Evolutionary conservation across 1,140 invertebrate species (phyloP).

Genomic region (Heliothis virescens): DNA sequence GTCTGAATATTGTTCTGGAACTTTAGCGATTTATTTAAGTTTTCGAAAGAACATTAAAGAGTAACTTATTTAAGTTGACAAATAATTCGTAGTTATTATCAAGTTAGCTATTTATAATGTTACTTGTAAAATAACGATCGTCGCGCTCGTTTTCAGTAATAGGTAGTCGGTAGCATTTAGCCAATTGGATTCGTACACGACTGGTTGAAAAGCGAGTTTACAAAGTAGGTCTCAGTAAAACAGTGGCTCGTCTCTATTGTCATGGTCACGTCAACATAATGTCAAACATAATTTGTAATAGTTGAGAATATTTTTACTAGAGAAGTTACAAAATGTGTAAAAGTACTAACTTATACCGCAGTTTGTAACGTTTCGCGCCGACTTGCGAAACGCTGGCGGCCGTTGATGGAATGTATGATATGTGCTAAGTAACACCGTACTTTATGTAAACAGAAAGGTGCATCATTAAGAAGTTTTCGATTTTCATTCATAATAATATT

Average conservation of each 20-base stretch:
- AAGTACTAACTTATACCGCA: constrained; percentile 38
- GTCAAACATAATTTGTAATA: constrained; percentile 48
- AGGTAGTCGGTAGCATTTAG: constrained; percentile 5
- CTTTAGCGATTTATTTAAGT: constrained; percentile 11
- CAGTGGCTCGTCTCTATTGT: constrained; percentile 43
- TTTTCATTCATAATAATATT: constrained; percentile 10
- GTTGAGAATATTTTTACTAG: constrained; percentile 43
- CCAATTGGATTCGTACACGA: neutral
- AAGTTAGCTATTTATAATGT: neutral
- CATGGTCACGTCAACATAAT: constrained; percentile 41
- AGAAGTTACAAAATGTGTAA: constrained; percentile 40
- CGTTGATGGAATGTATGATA: constrained; percentile 45
- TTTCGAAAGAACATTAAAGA: neutral
- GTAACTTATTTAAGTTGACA: constrained; percentile 4
- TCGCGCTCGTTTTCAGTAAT: neutral
- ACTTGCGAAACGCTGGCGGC: constrained; percentile 35
- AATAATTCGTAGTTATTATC: neutral
- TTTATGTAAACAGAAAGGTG: constrained; percentile 41
- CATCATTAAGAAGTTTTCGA: constrained; percentile 24
- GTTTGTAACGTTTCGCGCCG: constrained; percentile 44
- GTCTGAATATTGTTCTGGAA: neutral
- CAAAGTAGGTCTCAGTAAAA: constrained; percentile 32
- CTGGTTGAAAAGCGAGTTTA: constrained; percentile 1
- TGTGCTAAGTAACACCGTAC: constrained; percentile 38
- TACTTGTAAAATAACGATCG: constrained; percentile 1